Conservation (phyloP, 64 coral and sea anemone species). For the Montipora capricornis region DNA sequence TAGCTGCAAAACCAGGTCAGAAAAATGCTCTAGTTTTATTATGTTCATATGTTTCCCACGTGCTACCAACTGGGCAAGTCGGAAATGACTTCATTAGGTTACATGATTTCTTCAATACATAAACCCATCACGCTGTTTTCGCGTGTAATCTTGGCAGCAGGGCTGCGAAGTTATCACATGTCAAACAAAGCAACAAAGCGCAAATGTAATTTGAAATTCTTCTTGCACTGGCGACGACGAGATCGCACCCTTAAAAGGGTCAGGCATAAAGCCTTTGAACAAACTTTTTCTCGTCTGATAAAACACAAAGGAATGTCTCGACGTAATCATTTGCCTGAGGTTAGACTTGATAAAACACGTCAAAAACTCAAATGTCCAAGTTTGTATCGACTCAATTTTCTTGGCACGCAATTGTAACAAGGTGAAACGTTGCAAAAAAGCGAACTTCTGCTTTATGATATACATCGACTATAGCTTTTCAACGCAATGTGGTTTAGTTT, state of each 20-base stretch:
- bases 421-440: too few relatives aligned
- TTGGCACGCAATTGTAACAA: too few relatives aligned
- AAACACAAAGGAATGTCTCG: background rate
- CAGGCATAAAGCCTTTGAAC: background rate
- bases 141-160: background rate
- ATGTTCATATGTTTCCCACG: too few relatives aligned
- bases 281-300: background rate
- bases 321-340: background rate
- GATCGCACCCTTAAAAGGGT: background rate
- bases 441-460: too few relatives aligned
- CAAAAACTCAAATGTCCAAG: background rate
- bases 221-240: background rate
- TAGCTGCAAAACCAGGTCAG: too few relatives aligned
- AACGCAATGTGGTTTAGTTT: background rate
- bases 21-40: too few relatives aligned
- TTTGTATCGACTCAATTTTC: background rate
- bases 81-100: too few relatives aligned
- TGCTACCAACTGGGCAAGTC: too few relatives aligned
- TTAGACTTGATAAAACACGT: background rate
- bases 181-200: background rate
- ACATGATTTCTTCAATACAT: background rate
- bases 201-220: background rate
- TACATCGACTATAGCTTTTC: background rate
- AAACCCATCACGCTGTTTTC: background rate
- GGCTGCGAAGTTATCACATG: background rate